phyloP scores from a whole-genome alignment of 1,140 invertebrate species.

The Manduca sexta region DNA sequence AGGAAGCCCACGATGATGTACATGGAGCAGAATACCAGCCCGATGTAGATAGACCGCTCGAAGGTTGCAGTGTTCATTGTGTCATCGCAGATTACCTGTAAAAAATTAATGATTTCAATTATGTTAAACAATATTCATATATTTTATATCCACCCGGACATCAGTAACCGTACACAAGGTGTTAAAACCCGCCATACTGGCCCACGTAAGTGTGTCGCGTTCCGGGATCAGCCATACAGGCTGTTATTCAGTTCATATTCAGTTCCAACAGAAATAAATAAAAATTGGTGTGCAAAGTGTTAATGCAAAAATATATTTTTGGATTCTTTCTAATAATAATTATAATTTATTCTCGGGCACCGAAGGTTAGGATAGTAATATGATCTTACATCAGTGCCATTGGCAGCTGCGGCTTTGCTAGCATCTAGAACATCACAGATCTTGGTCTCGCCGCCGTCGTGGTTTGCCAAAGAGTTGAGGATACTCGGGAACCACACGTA shows the following conservation, averaged over 20 bases:
- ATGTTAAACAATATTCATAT: no score
- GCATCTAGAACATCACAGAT: conserved; percentile 56
- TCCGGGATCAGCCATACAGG: no score
- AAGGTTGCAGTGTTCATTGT: conserved; percentile 56
- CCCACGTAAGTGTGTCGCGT: no score
- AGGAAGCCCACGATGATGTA: conserved; percentile 61
- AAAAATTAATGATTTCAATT: neutral
- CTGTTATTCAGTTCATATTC: no score
- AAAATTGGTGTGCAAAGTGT: no score
- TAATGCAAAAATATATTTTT: no score
- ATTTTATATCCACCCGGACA: no score
- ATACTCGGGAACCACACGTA: conserved; percentile 74
- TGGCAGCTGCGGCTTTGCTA: conserved; percentile 14
- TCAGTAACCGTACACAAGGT: no score
- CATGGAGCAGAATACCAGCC: conserved; percentile 62
- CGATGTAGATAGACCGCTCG: conserved; percentile 60
- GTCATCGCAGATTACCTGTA: conserved; percentile 45
- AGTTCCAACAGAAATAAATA: no score
- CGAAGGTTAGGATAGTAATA: conserved; percentile 1
- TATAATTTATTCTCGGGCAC: no score
- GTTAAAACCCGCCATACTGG: no score
- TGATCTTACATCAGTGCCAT: conserved; percentile 36
- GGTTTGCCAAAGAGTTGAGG: conserved; percentile 60
- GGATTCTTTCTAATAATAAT: neutral
- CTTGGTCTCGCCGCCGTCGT: conserved; percentile 38